Conservation (phyloP, 2,888 invertebrate genomes). For the Metellina segmentata region DNA sequence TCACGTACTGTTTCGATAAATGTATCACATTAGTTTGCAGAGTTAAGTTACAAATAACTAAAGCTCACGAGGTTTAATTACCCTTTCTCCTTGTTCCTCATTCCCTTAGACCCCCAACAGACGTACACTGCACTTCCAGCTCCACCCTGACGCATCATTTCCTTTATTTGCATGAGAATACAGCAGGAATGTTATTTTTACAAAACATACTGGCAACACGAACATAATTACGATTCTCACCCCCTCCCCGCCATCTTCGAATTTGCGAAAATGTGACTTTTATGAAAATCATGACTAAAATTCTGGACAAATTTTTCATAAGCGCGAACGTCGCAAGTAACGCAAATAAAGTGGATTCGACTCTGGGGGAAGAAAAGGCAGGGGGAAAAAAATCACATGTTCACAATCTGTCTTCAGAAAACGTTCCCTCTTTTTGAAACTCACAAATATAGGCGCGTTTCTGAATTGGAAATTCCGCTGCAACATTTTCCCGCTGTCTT, state of each 20-base stretch:
- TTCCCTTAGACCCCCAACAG: neutral
- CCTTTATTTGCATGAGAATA: neutral
- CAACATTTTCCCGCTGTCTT: neutral
- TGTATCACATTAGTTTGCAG: too few relatives aligned
- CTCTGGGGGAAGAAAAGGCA: neutral
- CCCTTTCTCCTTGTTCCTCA: neutral
- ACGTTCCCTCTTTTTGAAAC: neutral
- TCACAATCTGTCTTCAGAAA: conserved; percentile 18
- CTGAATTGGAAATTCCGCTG: conserved; percentile 7
- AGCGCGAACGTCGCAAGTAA: neutral
- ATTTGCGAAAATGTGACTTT: neutral
- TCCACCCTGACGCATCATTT: neutral
- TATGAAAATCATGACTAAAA: neutral
- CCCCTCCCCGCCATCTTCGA: neutral
- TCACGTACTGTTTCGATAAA: too few relatives aligned
- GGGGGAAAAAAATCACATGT: neutral
- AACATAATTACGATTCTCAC: neutral
- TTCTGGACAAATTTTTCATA: neutral
- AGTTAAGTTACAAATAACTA: too few relatives aligned
- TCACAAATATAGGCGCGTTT: neutral
- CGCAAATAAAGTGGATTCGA: neutral
- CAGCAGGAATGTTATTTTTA: neutral
- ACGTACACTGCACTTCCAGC: neutral
- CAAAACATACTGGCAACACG: neutral
- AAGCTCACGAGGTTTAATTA: too few relatives aligned